Conservation (phyloP, 2,113 vertebrate species). For the Pangasianodon hypophthalmus region DNA sequence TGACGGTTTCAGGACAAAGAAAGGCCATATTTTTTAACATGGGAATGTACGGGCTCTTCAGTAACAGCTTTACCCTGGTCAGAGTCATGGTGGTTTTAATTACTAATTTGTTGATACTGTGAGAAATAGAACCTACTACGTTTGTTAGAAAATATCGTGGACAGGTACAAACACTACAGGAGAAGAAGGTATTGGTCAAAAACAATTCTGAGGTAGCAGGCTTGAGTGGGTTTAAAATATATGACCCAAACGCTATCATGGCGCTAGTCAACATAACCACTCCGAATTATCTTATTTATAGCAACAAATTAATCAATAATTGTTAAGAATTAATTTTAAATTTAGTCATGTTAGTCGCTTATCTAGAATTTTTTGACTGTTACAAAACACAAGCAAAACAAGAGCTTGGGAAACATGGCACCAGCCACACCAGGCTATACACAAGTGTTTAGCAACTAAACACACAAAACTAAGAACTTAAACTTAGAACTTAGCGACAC, state of each 20-base stretch:
- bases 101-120: neutral
- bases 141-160: neutral
- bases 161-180: neutral
- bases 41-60: neutral
- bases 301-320: neutral
- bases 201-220: neutral
- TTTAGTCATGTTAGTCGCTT: neutral
- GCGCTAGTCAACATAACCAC: neutral
- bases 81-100: neutral
- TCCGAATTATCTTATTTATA: neutral
- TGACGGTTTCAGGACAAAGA: neutral
- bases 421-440: neutral
- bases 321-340: neutral
- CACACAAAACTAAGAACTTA: neutral
- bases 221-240: neutral
- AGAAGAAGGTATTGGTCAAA: neutral
- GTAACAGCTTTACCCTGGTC: neutral
- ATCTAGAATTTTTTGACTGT: neutral
- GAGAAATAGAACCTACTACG: neutral
- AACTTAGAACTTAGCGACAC: neutral
- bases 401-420: neutral
- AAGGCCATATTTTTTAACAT: neutral
- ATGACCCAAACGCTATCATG: neutral
- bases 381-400: neutral
- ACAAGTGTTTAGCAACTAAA: neutral